Percentiles rank a stretch among this genome's conserved stretches.
Conservation (phyloP, 1,140 invertebrate genomes). For the Spodoptera litura region DNA sequence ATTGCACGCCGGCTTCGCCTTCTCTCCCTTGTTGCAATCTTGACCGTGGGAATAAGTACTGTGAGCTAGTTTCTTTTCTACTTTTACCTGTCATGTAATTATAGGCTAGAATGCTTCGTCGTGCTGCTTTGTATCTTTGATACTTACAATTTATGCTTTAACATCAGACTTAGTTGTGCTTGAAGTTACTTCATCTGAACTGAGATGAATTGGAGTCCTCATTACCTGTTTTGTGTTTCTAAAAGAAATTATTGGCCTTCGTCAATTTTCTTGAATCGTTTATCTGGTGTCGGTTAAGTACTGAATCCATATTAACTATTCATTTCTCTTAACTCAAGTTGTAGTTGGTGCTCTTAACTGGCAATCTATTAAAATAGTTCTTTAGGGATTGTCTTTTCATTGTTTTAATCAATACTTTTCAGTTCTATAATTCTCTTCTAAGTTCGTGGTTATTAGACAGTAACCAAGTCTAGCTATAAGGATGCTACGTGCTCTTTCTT, state of each 20-base stretch:
- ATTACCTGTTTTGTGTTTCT: neutral
- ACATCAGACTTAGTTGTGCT: neutral
- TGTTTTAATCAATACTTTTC: no score
- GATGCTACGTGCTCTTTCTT: no score
- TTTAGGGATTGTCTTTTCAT: no score
- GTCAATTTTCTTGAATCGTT: no score
- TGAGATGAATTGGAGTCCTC: neutral
- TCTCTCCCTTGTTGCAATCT: slow-evolving; percentile 58
- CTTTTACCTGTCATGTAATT: slow-evolving; percentile 60
- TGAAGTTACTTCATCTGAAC: neutral
- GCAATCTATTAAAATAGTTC: no score
- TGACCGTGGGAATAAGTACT: slow-evolving; percentile 70
- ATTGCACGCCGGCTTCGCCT: slow-evolving; percentile 27
- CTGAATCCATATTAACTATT: no score
- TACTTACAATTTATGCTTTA: slow-evolving; percentile 5
- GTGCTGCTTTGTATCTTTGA: slow-evolving; percentile 29
- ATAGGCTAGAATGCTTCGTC: slow-evolving; percentile 35
- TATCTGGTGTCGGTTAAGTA: no score
- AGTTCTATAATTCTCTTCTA: no score
- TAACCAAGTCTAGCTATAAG: no score
- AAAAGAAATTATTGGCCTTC: neutral
- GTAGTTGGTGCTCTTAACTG: no score
- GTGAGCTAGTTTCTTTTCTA: slow-evolving; percentile 58
- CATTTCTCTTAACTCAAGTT: no score
- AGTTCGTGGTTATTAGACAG: no score